phyloP scores from a whole-genome alignment of 2,888 invertebrate genomes.

The Ophraella communa region DNA sequence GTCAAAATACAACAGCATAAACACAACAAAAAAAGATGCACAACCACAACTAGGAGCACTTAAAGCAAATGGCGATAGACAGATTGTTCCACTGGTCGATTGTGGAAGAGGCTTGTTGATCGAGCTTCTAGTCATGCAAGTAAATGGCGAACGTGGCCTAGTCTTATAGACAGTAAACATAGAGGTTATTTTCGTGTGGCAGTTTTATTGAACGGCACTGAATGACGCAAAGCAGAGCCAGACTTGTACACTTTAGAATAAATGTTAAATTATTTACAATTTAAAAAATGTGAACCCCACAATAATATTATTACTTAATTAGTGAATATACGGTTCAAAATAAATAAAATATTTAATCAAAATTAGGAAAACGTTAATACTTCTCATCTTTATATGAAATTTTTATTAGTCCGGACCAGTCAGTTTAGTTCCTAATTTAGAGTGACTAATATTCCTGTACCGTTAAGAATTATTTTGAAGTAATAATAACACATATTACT shows the following conservation, averaged over 20 bases:
- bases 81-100: slow-evolving; percentile 62
- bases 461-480: not conserved
- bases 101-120: slow-evolving; percentile 50
- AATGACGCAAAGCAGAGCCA: slow-evolving; percentile 16
- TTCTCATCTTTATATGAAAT: not conserved
- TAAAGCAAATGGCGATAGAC: slow-evolving; percentile 57
- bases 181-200: slow-evolving; percentile 42
- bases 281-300: not conserved
- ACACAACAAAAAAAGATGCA: slow-evolving; percentile 48
- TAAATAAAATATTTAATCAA: too few relatives aligned
- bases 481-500: too few relatives aligned
- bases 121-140: slow-evolving; percentile 43
- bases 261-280: not conserved
- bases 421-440: not conserved
- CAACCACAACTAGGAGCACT: slow-evolving; percentile 49
- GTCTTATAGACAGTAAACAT: slow-evolving; percentile 26
- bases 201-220: slow-evolving; percentile 38
- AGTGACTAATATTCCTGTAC: not conserved
- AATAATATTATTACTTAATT: too few relatives aligned
- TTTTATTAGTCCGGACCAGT: not conserved
- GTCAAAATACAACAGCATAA: slow-evolving; percentile 17
- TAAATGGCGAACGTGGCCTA: slow-evolving; percentile 40
- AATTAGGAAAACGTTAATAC: not conserved
- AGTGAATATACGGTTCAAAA: too few relatives aligned
- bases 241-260: not conserved